Evolutionary conservation across 1,140 invertebrate species (phyloP).

Genomic region (roundworm (Caenorhabditis elegans)): DNA sequence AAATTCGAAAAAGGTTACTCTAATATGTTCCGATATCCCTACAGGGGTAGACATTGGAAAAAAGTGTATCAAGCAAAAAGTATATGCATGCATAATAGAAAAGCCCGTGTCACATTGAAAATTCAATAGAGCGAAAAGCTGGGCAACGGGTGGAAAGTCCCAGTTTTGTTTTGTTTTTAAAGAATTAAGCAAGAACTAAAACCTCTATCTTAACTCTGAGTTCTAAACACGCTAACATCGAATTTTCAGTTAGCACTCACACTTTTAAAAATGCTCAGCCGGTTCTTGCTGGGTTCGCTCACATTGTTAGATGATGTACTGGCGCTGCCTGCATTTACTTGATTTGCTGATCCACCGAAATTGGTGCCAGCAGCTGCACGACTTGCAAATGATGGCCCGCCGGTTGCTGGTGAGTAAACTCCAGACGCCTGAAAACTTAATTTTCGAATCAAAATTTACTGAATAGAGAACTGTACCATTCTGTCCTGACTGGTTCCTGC

Average conservation of each 20-base stretch:
- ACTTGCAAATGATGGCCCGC: neutral
- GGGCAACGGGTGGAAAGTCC: neutral
- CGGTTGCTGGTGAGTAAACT: neutral
- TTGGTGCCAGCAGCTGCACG: neutral
- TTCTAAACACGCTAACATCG: too few relatives aligned
- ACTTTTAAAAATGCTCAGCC: conserved; percentile 27
- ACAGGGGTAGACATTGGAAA: neutral
- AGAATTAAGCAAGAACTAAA: neutral
- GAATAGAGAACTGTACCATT: neutral
- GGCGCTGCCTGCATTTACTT: neutral
- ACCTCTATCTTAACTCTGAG: too few relatives aligned
- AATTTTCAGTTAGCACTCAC: neutral
- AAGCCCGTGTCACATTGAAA: conserved; percentile 31
- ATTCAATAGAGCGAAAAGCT: conserved; percentile 31
- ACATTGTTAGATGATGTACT: conserved; percentile 23
- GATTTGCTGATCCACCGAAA: neutral
- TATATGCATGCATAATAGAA: conserved; percentile 27
- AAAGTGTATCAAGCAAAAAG: conserved; percentile 23
- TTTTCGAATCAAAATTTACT: neutral
- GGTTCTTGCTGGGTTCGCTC: conserved; percentile 23
- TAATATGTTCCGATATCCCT: neutral
- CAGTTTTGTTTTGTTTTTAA: neutral
- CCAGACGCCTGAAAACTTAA: neutral
- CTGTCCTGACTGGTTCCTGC: neutral
- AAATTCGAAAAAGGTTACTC: neutral